phyloP scores from a whole-genome alignment of 2,888 invertebrate species.

The Scrobipalpa costella region DNA sequence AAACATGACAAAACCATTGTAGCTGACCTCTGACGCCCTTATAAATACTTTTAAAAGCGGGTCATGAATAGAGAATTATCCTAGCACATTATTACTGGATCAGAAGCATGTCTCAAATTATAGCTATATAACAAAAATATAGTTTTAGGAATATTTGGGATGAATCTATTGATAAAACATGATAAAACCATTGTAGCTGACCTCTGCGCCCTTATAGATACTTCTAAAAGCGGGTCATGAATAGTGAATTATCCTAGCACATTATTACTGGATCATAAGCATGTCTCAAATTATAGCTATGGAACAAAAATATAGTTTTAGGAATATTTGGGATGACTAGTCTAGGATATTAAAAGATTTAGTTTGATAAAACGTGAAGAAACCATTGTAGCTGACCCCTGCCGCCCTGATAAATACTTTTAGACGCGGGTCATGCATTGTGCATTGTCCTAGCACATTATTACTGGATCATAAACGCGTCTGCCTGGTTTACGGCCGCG shows the following conservation, averaged over 20 bases:
- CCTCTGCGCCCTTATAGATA: no score
- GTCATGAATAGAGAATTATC: conserved; percentile 44
- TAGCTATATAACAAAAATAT: no score
- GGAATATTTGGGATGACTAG: no score
- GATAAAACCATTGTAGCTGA: no score
- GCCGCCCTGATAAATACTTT: background rate
- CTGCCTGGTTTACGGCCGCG: conserved; percentile 69
- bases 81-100: conserved; percentile 63
- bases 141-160: no score
- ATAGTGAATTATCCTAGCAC: no score
- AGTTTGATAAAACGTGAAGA: background rate
- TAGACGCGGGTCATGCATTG: conserved; percentile 10
- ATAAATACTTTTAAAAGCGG: conserved; percentile 7
- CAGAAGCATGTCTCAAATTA: conserved; percentile 71
- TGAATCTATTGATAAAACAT: no score
- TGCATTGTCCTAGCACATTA: conserved; percentile 59
- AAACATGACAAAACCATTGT: background rate
- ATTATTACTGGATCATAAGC: no score
- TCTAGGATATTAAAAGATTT: no score
- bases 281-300: no score
- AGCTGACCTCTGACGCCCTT: background rate
- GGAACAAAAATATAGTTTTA: no score
- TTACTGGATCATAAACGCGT: conserved; percentile 71
- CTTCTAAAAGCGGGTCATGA: no score
- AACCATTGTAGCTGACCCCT: background rate